A percentile compares a stretch with the other conserved stretches of the same genome.
phyloP scores from a whole-genome alignment of 2,113 vertebrate species.

The Equus quagga region DNA sequence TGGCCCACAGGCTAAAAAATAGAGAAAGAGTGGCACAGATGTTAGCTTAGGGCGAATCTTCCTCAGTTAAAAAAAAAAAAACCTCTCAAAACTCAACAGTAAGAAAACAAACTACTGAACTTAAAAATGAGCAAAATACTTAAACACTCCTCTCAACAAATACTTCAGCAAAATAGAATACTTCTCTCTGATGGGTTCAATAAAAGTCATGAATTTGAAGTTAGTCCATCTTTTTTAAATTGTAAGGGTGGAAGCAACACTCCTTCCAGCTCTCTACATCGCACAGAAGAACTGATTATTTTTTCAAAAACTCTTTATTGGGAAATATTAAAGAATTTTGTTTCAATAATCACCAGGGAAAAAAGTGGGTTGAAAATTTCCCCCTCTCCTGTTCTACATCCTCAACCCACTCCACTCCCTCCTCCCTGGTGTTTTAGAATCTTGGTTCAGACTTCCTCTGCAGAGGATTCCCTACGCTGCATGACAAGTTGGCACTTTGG shows the following conservation, averaged over 20 bases:
- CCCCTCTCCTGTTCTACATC: background rate
- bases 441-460: slow-evolving; percentile 48
- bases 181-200: background rate
- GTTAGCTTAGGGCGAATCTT: too few relatives aligned
- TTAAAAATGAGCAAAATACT: slow-evolving; percentile 36
- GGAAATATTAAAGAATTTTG: slow-evolving; percentile 41
- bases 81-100: background rate
- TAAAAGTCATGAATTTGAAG: slow-evolving; percentile 28
- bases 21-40: too few relatives aligned
- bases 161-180: slow-evolving; percentile 41
- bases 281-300: background rate
- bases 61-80: background rate
- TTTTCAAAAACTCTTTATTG: slow-evolving; percentile 17
- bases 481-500: slow-evolving; percentile 1
- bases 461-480: background rate
- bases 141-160: slow-evolving; percentile 46
- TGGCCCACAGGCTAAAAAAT: too few relatives aligned
- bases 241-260: background rate
- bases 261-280: slow-evolving; percentile 31
- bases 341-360: slow-evolving; percentile 37
- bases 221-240: background rate
- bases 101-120: slow-evolving; percentile 10
- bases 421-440: slow-evolving; percentile 19
- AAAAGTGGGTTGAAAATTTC: background rate
- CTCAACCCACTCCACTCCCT: background rate